Conservation (phyloP, 2,888 invertebrate genomes). For the Autographa gamma region DNA sequence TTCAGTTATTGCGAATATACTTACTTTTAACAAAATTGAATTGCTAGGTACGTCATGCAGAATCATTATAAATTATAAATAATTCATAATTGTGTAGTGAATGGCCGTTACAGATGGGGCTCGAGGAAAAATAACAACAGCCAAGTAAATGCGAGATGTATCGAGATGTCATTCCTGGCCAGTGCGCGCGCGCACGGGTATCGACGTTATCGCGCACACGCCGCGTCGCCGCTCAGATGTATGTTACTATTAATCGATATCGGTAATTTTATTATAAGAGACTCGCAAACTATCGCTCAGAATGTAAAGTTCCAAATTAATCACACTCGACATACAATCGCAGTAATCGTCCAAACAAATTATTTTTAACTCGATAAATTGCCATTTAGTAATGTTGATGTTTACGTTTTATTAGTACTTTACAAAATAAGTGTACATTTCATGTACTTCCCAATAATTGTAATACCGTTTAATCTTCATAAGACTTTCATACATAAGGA, state of each 20-base stretch:
- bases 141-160: conserved; percentile 67
- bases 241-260: conserved; percentile 52
- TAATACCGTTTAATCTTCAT: conserved; percentile 21
- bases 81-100: conserved; percentile 3
- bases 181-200: conserved; percentile 62
- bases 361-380: conserved; percentile 32
- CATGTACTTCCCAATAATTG: conserved; percentile 18
- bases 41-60: background rate
- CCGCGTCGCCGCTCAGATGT: conserved; percentile 45
- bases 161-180: conserved; percentile 72
- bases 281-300: conserved; percentile 51
- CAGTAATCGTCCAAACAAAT: conserved; percentile 40
- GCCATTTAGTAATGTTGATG: conserved; percentile 26
- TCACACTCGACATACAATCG: conserved; percentile 37
- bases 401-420: conserved; percentile 30
- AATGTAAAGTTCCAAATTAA: conserved; percentile 37
- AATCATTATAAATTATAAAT: background rate
- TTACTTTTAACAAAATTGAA: background rate
- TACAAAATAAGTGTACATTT: conserved; percentile 27
- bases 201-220: conserved; percentile 37
- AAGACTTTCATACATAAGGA: conserved; percentile 9
- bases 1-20: background rate
- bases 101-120: conserved; percentile 80
- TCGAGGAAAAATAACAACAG: conserved; percentile 88
- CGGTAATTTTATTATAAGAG: conserved; percentile 51